A percentile compares a stretch with the other conserved stretches of the same genome.
These are phyloP conservation scores for Mungos mungo DNA, from an alignment of 2,113 vertebrate genomes.

Conservation along the genomic window DNA sequence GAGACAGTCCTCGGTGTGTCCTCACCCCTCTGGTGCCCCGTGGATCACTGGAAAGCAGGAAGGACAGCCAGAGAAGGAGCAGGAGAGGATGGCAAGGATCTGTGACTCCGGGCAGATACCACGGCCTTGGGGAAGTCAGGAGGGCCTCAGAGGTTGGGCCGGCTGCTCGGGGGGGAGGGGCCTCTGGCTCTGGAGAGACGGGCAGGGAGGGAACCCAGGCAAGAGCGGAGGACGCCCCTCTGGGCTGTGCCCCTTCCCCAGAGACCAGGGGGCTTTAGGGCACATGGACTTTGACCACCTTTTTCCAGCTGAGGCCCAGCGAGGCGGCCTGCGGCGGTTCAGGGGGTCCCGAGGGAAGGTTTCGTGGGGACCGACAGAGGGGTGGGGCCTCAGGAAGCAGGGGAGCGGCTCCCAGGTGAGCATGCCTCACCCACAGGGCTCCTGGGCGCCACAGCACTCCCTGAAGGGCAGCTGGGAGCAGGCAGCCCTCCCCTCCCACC, in stretches of 20 bases:
- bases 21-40: no score
- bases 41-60: fast-evolving
- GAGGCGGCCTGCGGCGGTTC: fast-evolving
- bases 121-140: fast-evolving
- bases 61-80: fast-evolving
- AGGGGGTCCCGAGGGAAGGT: neutral
- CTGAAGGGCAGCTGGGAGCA: fast-evolving
- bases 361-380: fast-evolving
- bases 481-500: fast-evolving
- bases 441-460: fast-evolving
- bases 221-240: fast-evolving
- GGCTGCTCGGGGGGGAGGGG: neutral
- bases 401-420: neutral
- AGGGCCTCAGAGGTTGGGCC: fast-evolving
- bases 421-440: fast-evolving
- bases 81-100: neutral
- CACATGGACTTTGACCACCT: neutral
- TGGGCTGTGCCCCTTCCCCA: fast-evolving
- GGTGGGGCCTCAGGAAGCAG: no score
- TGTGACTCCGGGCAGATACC: fast-evolving
- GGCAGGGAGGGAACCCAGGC: fast-evolving
- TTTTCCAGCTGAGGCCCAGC: neutral
- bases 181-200: neutral
- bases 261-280: neutral
- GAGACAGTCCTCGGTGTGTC: neutral